phyloP scores from a whole-genome alignment of 2,797 vertebrate genomes.

The Sebastes minor region DNA sequence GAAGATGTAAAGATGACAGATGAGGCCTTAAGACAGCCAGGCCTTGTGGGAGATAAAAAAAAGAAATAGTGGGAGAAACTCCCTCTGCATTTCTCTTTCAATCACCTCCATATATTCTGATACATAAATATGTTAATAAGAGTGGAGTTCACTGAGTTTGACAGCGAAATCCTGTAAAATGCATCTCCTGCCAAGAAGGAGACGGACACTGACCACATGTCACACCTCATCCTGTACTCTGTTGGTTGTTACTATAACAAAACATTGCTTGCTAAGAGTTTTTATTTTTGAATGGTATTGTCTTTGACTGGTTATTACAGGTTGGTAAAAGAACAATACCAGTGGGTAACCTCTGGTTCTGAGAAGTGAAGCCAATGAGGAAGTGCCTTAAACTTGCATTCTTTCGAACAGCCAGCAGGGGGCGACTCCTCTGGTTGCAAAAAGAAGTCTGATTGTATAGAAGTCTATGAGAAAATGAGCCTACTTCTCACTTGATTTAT shows the following conservation, averaged over 20 bases:
- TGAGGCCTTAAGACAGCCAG: constrained; percentile 27
- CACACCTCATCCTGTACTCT: background rate
- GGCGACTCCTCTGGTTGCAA: too few relatives aligned
- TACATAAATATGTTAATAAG: background rate
- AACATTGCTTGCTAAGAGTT: background rate
- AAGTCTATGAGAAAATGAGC: too few relatives aligned
- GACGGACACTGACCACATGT: background rate
- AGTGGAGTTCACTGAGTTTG: background rate
- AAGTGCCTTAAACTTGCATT: background rate
- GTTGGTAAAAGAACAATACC: background rate
- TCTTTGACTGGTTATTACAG: background rate
- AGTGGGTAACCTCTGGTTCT: background rate
- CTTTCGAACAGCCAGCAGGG: too few relatives aligned
- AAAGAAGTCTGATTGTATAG: too few relatives aligned
- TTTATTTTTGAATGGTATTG: background rate
- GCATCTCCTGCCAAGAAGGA: background rate
- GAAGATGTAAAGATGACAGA: constrained; percentile 53
- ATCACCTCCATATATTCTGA: background rate
- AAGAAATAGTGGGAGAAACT: background rate
- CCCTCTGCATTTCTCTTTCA: constrained; percentile 10
- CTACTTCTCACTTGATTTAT: too few relatives aligned
- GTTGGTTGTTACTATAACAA: background rate
- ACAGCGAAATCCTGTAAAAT: background rate
- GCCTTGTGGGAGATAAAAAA: constrained; percentile 3
- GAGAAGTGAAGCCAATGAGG: background rate